phyloP scores from a whole-genome alignment of 2,888 invertebrate species.

The Drosophila picticornis region DNA sequence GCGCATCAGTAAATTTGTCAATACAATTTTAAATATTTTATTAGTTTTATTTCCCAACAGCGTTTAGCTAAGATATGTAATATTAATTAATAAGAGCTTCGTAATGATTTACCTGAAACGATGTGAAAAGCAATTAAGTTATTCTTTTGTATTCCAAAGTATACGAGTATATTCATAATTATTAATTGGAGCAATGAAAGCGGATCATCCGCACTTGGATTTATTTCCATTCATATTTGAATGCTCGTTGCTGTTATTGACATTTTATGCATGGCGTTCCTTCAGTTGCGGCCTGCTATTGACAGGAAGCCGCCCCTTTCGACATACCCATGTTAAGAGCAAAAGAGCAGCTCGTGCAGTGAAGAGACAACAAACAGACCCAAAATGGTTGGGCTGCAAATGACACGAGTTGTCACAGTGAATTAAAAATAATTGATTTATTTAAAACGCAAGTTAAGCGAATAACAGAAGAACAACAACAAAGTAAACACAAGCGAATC shows the following conservation, averaged over 20 bases:
- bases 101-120: neutral
- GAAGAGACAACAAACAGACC: conserved; percentile 12
- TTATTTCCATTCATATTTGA: conserved; percentile 35
- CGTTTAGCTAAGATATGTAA: neutral
- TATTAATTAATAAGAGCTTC: neutral
- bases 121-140: neutral
- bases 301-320: conserved; percentile 4
- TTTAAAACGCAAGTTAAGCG: conserved; percentile 67
- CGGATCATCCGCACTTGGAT: conserved; percentile 8
- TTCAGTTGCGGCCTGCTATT: conserved; percentile 34
- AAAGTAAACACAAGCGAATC: neutral
- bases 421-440: conserved; percentile 81
- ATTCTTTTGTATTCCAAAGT: neutral
- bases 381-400: conserved; percentile 61
- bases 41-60: conserved; percentile 7
- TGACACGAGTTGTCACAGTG: conserved; percentile 76
- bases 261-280: conserved; percentile 51
- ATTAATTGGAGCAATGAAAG: conserved; percentile 6
- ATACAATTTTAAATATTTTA: conserved; percentile 9
- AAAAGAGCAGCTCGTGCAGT: conserved; percentile 54
- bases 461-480: conserved; percentile 19
- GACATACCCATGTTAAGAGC: conserved; percentile 52
- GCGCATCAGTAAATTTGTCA: conserved; percentile 16
- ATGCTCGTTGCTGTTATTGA: conserved; percentile 50
- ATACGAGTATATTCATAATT: neutral